Percentiles rank a stretch among this genome's conserved stretches.
Evolutionary conservation across 2,113 vertebrate genomes (phyloP).

Genomic region (Pontoporia blainvillei): DNA sequence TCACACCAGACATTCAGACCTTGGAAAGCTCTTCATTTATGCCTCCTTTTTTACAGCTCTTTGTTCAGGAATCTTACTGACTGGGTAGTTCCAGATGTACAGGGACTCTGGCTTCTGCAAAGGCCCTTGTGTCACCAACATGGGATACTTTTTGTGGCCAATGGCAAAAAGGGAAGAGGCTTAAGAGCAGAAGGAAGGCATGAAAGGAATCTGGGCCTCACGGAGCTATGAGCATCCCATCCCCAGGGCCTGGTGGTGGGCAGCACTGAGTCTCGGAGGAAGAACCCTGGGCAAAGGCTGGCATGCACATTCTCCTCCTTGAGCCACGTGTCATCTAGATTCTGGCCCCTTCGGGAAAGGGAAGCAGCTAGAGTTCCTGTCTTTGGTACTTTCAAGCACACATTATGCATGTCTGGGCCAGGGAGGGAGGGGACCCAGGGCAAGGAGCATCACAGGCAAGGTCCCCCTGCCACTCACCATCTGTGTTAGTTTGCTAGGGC

Average conservation of each 20-base stretch:
- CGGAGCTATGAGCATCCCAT: not conserved
- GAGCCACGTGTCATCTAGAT: accelerated
- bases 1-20: not conserved
- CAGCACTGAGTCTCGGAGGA: not conserved
- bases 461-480: not conserved
- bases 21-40: not conserved
- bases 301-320: not conserved
- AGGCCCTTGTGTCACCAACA: not conserved
- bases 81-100: not conserved
- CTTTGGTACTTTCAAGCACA: not conserved
- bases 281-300: not conserved
- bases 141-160: not conserved
- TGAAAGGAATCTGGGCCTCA: accelerated
- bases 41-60: not conserved
- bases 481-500: not conserved
- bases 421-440: not conserved
- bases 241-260: not conserved
- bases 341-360: not conserved
- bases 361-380: not conserved
- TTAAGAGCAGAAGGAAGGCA: not conserved
- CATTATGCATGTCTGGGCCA: not conserved
- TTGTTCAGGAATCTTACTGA: not conserved
- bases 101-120: not conserved
- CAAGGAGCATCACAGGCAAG: not conserved
- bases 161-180: not conserved